A percentile compares a stretch with the other conserved stretches of the same genome.
phyloP scores from a whole-genome alignment of 1,140 invertebrate species.

The Microplitis demolitor region DNA sequence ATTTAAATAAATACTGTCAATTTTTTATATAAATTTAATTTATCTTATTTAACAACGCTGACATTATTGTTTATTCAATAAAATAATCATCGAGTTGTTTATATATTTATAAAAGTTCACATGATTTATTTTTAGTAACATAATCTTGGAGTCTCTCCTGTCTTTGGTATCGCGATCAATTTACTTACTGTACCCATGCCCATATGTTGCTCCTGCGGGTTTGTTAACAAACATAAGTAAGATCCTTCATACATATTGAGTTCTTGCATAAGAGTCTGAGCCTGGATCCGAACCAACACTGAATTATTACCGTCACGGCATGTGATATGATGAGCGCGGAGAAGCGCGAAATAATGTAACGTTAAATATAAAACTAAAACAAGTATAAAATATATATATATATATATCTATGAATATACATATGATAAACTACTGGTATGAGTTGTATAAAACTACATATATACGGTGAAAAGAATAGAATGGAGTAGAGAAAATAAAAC shows the following conservation, averaged over 20 bases:
- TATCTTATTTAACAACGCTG: too few species aligned
- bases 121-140: neutral
- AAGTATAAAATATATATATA: too few species aligned
- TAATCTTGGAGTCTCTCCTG: neutral
- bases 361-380: too few species aligned
- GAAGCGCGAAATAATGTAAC: neutral
- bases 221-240: neutral
- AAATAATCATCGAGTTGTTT: too few species aligned
- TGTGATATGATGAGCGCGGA: neutral
- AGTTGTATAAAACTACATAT: too few species aligned
- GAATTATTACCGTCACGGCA: conserved; percentile 16
- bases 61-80: too few species aligned
- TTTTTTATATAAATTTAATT: neutral
- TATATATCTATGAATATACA: too few species aligned
- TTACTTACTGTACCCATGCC: conserved; percentile 10
- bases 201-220: conserved; percentile 1
- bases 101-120: too few species aligned
- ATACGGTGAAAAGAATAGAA: neutral
- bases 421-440: too few species aligned
- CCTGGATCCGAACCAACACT: neutral
- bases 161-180: conserved; percentile 1
- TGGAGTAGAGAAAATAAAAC: neutral
- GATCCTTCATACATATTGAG: conserved; percentile 24
- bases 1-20: neutral
- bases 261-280: conserved; percentile 30